Base-by-base conservation (phyloP, 2,888 invertebrate species). In the Eubasilissa splendida region DNA sequence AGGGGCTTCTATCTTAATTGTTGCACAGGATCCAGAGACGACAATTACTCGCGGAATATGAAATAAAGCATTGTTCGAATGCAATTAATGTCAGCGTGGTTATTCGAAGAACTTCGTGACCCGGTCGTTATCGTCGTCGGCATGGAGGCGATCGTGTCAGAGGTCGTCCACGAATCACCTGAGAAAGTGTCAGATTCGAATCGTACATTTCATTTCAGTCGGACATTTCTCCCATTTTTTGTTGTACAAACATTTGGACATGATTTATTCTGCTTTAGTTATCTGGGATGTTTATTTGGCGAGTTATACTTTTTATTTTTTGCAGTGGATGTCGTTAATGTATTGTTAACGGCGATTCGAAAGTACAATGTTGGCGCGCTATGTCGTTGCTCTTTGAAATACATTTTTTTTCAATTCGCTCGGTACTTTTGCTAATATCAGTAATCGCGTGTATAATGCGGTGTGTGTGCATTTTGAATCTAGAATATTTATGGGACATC, bases 161-260 rank as follows among this genome's bases (percentile, higher is more conserved):
- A 80, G 82, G 78, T 77, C 78, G 71, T 53, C 76, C 78, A 80
- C 80, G 78, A 82, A 81, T 77, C 75, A 70, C 74, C 74, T 66
- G 75, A 77, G 77, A 76, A 68, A 79, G 82, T 80, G 82, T 80
- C 80, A 79, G 68, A 71, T 74, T 52, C 33, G 74, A 66, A 74
- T 65, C 50, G 53, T 42, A 52, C 59, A 42, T 59, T 56, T 68
- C 76, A 66, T 80, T 70, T 80, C 76, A 22, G 33, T 60, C 70
- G 76, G 80, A 80, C 76, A 52, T 76, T 80, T 80, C 59, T 59
- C 70, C 70, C 50, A 56, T 58, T 14, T 68, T 53, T 50, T 52
- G 11, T 10, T 14, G n/a, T 42, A 14, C 10, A 42, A 68, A 68
- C 52, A 68, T 68, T 52, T 68, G 22, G 53, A 68, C 71, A 33